phyloP scores from a whole-genome alignment of 2,797 vertebrate genomes.

The Sciurus carolinensis region DNA sequence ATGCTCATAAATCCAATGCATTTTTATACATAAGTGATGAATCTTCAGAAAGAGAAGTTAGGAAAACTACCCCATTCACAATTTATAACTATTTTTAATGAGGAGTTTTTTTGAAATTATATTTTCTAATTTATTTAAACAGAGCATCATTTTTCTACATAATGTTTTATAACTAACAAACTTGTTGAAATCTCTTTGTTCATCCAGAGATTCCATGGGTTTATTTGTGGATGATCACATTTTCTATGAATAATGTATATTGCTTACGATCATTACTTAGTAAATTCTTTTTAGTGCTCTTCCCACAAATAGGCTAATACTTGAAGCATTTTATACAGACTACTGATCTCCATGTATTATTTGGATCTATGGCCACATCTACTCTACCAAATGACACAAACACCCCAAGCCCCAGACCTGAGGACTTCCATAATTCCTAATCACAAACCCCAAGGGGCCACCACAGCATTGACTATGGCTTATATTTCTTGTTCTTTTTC shows the following conservation, averaged over 20 bases:
- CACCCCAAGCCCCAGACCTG: neutral
- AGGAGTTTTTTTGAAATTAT: neutral
- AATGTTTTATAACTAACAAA: neutral
- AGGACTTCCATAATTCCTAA: neutral
- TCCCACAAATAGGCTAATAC: neutral
- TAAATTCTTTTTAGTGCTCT: neutral
- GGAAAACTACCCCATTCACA: too few relatives aligned
- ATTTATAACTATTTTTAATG: neutral
- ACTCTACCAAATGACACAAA: neutral
- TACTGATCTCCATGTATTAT: neutral
- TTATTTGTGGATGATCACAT: neutral
- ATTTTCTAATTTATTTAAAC: neutral
- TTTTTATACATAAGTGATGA: too few relatives aligned
- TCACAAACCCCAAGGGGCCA: neutral
- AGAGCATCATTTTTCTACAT: neutral
- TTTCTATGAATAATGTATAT: neutral
- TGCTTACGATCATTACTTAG: neutral
- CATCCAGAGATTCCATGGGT: neutral
- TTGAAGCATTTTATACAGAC: neutral
- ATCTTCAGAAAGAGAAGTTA: too few relatives aligned
- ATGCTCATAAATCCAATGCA: too few relatives aligned
- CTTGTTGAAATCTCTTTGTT: neutral
- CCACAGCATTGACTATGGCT: neutral
- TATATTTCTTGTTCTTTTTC: neutral
- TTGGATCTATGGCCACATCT: neutral